A percentile compares a stretch with the other conserved stretches of the same genome.
Evolutionary conservation across 2,888 invertebrate species (phyloP).

Genomic region (Agonopterix subpropinquella): DNA sequence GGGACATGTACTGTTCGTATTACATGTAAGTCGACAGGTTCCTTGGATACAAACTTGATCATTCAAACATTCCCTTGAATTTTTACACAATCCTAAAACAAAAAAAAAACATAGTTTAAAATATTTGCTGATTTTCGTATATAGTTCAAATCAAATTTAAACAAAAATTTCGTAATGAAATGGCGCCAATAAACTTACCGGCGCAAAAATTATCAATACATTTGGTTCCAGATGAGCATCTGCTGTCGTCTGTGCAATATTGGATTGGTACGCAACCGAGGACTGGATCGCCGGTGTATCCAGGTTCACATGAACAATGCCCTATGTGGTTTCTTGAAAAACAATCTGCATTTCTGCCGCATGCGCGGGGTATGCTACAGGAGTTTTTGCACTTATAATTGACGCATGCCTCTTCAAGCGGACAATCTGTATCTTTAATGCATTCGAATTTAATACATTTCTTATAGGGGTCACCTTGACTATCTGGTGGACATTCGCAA

Average conservation of each 20-base stretch:
- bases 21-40: constrained; percentile 90
- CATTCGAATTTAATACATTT: constrained; percentile 87
- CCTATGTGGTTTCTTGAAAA: constrained; percentile 85
- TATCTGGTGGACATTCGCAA: constrained; percentile 85
- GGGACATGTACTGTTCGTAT: constrained; percentile 86
- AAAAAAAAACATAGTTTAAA: constrained; percentile 8
- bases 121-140: no score
- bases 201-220: constrained; percentile 89
- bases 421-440: constrained; percentile 85
- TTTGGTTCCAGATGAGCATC: constrained; percentile 89
- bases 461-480: constrained; percentile 83
- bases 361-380: constrained; percentile 86
- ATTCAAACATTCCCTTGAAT: constrained; percentile 87
- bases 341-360: constrained; percentile 88
- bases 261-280: constrained; percentile 89
- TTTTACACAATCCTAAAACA: constrained; percentile 82
- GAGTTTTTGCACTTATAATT: constrained; percentile 88
- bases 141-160: no score
- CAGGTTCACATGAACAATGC: constrained; percentile 88
- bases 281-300: constrained; percentile 90
- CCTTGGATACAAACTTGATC: constrained; percentile 91
- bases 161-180: no score
- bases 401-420: constrained; percentile 82
- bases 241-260: constrained; percentile 86
- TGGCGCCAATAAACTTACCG: constrained; percentile 58